Evolutionary conservation across 64 coral and sea anemone genomes (phyloP).

Genomic region (Stichodactyla helianthus): DNA sequence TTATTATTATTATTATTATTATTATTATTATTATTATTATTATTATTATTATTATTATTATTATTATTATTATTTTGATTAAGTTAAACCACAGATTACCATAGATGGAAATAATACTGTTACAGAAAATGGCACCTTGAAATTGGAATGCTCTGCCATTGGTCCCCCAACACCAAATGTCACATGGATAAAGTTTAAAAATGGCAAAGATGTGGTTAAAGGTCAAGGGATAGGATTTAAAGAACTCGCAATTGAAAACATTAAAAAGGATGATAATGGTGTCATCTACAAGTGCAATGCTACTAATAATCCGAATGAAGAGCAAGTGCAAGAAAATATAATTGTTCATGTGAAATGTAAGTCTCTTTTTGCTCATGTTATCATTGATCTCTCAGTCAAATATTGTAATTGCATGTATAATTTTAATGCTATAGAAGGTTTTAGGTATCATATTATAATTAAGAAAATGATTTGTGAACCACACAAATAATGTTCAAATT

Average conservation of each 20-base stretch:
- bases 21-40: no score
- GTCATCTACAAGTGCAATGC: background rate
- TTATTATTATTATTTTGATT: background rate
- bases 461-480: no score
- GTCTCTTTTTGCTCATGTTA: no score
- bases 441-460: no score
- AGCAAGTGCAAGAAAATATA: background rate
- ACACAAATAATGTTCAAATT: no score
- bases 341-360: background rate
- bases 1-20: no score
- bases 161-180: slow-evolving; percentile 4
- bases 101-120: background rate
- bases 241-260: background rate
- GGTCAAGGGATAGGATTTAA: background rate
- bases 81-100: background rate
- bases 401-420: no score
- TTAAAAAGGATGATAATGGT: background rate
- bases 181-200: background rate
- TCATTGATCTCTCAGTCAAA: no score
- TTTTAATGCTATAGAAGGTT: no score
- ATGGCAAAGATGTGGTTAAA: background rate
- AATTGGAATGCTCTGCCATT: background rate
- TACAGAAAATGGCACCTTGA: background rate
- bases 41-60: no score
- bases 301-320: slow-evolving; percentile 5